phyloP scores from a whole-genome alignment of 2,113 vertebrate genomes.

The Spea multiplicata region DNA sequence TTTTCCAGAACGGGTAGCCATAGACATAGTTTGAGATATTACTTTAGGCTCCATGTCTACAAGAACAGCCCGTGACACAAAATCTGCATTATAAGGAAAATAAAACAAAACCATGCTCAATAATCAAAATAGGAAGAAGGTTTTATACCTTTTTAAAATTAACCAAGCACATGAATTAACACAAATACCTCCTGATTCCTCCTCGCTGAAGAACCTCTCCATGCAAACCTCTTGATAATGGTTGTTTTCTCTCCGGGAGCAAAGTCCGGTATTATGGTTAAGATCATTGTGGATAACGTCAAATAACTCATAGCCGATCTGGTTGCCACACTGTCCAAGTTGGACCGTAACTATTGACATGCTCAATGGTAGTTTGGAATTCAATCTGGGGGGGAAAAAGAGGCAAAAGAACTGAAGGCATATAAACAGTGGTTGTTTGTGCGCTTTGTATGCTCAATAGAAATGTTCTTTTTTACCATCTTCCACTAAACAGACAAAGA shows the following conservation, averaged over 20 bases:
- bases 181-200: constrained; percentile 68
- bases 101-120: neutral
- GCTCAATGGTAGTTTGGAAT: neutral
- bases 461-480: too few relatives aligned
- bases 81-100: constrained; percentile 4
- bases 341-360: constrained; percentile 92
- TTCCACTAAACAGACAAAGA: too few relatives aligned
- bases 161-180: neutral
- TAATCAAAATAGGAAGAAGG: neutral
- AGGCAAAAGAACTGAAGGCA: neutral
- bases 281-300: constrained; percentile 70
- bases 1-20: constrained; percentile 69
- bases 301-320: constrained; percentile 85
- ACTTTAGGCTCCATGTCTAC: constrained; percentile 98
- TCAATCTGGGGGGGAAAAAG: constrained; percentile 46
- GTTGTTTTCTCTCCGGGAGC: constrained; percentile 66
- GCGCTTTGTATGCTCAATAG: too few relatives aligned
- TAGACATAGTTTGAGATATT: constrained; percentile 76
- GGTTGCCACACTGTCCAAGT: constrained; percentile 95
- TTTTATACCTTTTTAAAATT: neutral
- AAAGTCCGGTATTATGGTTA: constrained; percentile 55
- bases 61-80: constrained; percentile 81
- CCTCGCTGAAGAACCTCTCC: constrained; percentile 82
- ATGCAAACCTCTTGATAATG: constrained; percentile 65
- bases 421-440: neutral